Conservation (phyloP, 2,888 invertebrate species). For the Invenusta paracnida region DNA sequence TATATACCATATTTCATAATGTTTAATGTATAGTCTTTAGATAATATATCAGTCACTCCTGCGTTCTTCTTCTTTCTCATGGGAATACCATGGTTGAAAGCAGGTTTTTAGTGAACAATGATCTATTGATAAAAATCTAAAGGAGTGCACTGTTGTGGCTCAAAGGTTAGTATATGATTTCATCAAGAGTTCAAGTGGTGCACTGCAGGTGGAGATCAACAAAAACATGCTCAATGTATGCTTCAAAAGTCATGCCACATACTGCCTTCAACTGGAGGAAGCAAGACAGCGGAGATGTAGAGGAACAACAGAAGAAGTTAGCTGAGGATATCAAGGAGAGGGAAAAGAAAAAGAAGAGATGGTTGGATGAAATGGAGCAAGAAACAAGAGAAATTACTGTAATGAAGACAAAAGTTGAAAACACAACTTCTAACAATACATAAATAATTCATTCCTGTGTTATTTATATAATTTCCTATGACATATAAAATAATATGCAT, state of each 20-base stretch:
- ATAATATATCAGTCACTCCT: too few relatives aligned
- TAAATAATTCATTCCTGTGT: not conserved
- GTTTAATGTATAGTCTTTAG: too few relatives aligned
- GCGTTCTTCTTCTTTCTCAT: too few relatives aligned
- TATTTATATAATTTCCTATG: not conserved
- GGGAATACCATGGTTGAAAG: too few relatives aligned
- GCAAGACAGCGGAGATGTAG: not conserved
- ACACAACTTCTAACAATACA: not conserved
- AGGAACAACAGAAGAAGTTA: not conserved
- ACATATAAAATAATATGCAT: not conserved
- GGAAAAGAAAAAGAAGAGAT: not conserved
- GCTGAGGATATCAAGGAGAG: not conserved
- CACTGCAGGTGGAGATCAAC: not conserved
- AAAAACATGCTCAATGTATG: not conserved
- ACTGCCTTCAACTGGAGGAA: not conserved
- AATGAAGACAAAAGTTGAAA: not conserved
- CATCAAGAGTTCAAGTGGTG: not conserved
- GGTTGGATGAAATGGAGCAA: not conserved
- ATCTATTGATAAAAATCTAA: too few relatives aligned
- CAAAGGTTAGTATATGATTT: too few relatives aligned
- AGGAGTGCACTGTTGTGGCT: too few relatives aligned
- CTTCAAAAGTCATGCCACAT: not conserved
- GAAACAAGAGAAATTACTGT: not conserved
- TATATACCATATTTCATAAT: too few relatives aligned
- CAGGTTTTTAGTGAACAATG: too few relatives aligned